phyloP scores from a whole-genome alignment of 2,113 vertebrate genomes.

The Neodontobutis hainanensis region DNA sequence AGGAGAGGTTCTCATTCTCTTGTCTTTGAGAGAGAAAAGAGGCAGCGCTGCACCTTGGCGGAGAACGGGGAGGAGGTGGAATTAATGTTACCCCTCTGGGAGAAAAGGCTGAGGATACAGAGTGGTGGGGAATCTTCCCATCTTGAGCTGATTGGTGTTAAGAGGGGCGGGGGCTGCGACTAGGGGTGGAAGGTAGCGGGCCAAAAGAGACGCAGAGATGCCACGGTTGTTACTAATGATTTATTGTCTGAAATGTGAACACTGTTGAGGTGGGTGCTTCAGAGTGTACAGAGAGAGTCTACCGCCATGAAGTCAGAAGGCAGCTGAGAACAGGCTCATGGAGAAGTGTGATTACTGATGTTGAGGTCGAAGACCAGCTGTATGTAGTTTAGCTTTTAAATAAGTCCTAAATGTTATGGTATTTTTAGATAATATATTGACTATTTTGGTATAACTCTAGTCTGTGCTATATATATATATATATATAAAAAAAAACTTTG shows the following conservation, averaged over 20 bases:
- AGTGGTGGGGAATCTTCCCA: conserved; percentile 80
- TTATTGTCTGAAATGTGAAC: conserved; percentile 76
- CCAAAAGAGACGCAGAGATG: conserved; percentile 52
- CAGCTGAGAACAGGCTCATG: not conserved
- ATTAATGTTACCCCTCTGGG: conserved; percentile 84
- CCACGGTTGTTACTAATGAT: conserved; percentile 74
- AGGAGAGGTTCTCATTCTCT: conserved; percentile 80
- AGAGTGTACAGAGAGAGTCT: conserved; percentile 28
- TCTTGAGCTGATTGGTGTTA: conserved; percentile 79
- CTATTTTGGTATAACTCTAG: no score
- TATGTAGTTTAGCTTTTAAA: no score
- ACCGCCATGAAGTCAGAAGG: not conserved
- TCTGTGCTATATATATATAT: no score
- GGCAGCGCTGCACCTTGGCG: conserved; percentile 80
- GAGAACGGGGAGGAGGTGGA: conserved; percentile 78
- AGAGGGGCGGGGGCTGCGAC: conserved; percentile 47
- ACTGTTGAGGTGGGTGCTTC: conserved; percentile 50
- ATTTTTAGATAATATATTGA: no score
- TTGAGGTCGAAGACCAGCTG: no score
- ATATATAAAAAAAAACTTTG: no score
- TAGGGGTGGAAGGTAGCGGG: conserved; percentile 32
- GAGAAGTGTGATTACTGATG: no score
- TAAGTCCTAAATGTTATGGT: no score
- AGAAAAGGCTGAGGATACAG: conserved; percentile 76
- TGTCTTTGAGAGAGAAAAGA: conserved; percentile 71